Base-by-base conservation (phyloP, 2,888 invertebrate species). In the Dorcus parallelipipedus region DNA sequence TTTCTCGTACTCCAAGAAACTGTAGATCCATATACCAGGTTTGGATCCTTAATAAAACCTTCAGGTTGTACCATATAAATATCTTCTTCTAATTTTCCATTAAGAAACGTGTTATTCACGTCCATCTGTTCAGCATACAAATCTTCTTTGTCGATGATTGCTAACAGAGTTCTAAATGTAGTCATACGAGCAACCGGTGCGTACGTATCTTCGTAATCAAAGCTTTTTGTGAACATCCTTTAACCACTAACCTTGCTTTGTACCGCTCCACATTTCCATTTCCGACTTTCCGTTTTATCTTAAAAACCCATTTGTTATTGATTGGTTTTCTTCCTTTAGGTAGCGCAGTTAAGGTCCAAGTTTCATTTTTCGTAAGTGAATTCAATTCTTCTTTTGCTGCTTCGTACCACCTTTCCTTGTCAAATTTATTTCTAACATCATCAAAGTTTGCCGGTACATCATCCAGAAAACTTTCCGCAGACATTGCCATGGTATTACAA, bases 21-120 rank as follows among this genome's bases (percentile, higher is more conserved):
- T 8, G 14, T 38, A 10, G 39, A 14, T 14, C 38, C n/a, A 50
- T 5, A 48, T 26, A 48, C 38, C 38, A 39, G 38, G 10, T 26
- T 26, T 26, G 26, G 26, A 26, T 26, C 26, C 5, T 26, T 26
- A 26, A 26, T 26, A 26, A 66, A 53, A 39, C 67, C 68, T 26
- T 61, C 58, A 8, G 67, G 68, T 49, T 55, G 45, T 54, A 52
- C 39, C 64, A 72, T 71, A 54, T 66, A 73, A 3, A 71, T 58
- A 14, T 69, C 64, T 49, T 69, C 67, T 10, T 67, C 45, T 7
- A 70, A 38, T 40, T 56, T 51, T 10, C 71, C 68, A 58, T 71
- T 65, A 9, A 71, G 58, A 61, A 72, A 73, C 1, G 70, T 69
- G 57, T 64, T 67, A 58, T 67, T 70, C n/a, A 72, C 70, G 57